Percentiles rank a stretch among this genome's conserved stretches.
These are phyloP conservation scores for Cecropterus lyciades DNA, from an alignment of 1,140 invertebrate species.

Conservation along the genomic window DNA sequence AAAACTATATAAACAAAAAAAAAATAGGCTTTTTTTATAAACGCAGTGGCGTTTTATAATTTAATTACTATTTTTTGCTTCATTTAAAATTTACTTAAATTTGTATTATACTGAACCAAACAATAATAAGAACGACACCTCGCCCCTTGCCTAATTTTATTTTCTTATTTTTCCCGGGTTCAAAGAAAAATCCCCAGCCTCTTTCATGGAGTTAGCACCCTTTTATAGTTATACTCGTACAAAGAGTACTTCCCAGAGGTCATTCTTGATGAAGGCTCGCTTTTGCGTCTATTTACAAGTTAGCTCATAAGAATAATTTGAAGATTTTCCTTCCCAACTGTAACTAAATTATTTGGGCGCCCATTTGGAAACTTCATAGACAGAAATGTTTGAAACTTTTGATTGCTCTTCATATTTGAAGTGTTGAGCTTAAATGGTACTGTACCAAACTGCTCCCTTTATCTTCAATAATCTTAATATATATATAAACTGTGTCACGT, in stretches of 20 bases:
- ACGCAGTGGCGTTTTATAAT: no score
- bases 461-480: no score
- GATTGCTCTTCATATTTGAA: conserved; percentile 23
- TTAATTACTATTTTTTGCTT: no score
- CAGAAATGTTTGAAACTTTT: conserved; percentile 22
- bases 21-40: no score
- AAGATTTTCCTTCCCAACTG: conserved; percentile 22
- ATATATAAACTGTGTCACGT: no score
- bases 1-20: no score
- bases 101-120: conserved; percentile 5
- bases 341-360: conserved; percentile 22
- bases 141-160: conserved; percentile 25
- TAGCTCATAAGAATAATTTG: conserved; percentile 35
- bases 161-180: conserved; percentile 20
- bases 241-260: conserved; percentile 28
- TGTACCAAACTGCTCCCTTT: not conserved
- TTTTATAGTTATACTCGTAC: conserved; percentile 37
- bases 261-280: conserved; percentile 24
- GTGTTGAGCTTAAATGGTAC: not conserved
- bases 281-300: conserved; percentile 32
- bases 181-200: conserved; percentile 27
- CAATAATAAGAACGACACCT: conserved; percentile 4
- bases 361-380: conserved; percentile 24
- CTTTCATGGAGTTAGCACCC: conserved; percentile 32
- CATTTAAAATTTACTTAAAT: not conserved